These are phyloP conservation scores for Falco naumanni DNA, from an alignment of 2,797 vertebrate genomes.

Conservation along the genomic window DNA sequence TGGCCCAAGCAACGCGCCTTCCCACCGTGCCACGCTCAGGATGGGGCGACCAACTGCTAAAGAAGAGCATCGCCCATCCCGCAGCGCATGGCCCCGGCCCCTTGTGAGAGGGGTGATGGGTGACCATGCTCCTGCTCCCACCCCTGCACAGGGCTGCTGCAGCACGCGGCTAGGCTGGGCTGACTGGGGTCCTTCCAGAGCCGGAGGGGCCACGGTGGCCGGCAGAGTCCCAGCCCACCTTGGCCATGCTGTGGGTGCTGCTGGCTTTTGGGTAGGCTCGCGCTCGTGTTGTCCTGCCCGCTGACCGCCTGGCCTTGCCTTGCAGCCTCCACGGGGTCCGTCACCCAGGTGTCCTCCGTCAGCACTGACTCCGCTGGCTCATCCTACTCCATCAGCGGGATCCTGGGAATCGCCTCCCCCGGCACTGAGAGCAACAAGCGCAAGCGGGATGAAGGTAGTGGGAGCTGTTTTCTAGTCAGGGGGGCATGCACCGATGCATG, in stretches of 20 bases:
- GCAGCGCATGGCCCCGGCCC: rapidly evolving
- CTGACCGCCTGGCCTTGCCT: slow-evolving; percentile 38
- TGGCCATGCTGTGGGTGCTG: rapidly evolving
- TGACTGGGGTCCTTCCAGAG: not conserved
- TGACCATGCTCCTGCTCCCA: rapidly evolving
- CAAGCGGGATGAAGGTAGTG: slow-evolving; percentile 95
- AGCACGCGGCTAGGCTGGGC: not conserved
- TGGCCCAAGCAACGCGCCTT: not conserved
- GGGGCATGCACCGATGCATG: rapidly evolving
- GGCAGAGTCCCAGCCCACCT: not conserved
- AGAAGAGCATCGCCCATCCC: not conserved
- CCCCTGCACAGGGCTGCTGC: not conserved
- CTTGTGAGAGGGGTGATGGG: rapidly evolving
- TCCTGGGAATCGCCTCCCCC: slow-evolving; percentile 93
- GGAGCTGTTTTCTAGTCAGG: not conserved
- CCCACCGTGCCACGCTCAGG: rapidly evolving
- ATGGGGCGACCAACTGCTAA: rapidly evolving
- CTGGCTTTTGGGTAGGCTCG: not conserved
- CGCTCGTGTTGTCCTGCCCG: rapidly evolving
- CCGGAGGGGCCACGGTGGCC: rapidly evolving
- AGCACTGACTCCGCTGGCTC: slow-evolving; percentile 94
- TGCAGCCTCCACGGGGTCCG: slow-evolving; percentile 91
- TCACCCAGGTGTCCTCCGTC: slow-evolving; percentile 93
- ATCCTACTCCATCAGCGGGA: slow-evolving; percentile 98
- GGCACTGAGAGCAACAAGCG: slow-evolving; percentile 92